Evolutionary conservation across 1,140 invertebrate species (phyloP).

Genomic region (Meteorus sp.): DNA sequence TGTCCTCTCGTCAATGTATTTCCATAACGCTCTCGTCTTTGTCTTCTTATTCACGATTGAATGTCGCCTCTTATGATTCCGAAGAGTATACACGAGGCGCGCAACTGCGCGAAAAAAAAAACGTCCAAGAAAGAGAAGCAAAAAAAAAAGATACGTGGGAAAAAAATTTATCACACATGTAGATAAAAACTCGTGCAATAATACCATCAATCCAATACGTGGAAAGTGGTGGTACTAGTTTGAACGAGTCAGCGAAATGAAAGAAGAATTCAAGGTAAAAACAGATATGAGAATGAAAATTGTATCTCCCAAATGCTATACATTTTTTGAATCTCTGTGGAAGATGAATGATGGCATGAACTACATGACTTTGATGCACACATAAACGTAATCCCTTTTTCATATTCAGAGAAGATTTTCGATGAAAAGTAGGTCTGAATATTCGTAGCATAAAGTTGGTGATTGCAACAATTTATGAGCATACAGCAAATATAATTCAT

Average conservation of each 20-base stretch:
- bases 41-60: neutral
- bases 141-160: neutral
- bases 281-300: neutral
- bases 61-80: neutral
- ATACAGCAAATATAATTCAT: no score
- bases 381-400: no score
- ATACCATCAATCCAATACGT: conserved; percentile 15
- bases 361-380: no score
- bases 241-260: neutral
- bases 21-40: neutral
- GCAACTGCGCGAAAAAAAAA: neutral
- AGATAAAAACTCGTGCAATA: conserved; percentile 2
- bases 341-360: no score
- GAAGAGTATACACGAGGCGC: no score
- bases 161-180: neutral
- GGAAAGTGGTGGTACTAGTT: conserved; percentile 4
- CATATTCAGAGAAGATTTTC: no score
- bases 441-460: no score
- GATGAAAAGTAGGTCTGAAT: no score
- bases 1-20: no score
- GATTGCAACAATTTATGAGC: no score
- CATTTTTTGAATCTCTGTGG: no score
- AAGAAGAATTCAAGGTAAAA: conserved; percentile 5
- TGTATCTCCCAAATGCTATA: neutral
- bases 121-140: neutral